Conservation (phyloP, 2,113 vertebrate species). For the Sceloporus undulatus region DNA sequence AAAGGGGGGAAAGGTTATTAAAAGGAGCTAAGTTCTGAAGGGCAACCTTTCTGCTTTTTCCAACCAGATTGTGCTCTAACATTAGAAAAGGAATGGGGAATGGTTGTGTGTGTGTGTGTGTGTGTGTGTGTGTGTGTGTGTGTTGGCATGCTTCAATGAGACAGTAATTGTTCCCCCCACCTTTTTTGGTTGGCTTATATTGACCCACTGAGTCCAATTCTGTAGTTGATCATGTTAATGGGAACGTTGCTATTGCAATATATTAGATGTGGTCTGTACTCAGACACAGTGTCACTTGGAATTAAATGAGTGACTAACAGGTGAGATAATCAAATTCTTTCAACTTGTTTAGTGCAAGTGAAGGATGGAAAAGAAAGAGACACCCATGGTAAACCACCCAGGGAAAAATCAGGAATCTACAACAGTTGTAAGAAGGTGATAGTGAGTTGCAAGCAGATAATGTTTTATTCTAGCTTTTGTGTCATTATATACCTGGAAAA, state of each 20-base stretch:
- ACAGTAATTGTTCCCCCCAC: slow-evolving; percentile 11
- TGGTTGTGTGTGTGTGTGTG: no score
- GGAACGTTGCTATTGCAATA: background rate
- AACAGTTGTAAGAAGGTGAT: background rate
- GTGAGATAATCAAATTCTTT: slow-evolving; percentile 16
- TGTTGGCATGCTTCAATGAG: background rate
- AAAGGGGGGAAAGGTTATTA: background rate
- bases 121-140: no score
- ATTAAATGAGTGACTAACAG: slow-evolving; percentile 4
- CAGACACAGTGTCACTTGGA: background rate
- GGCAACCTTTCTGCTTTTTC: slow-evolving; percentile 40
- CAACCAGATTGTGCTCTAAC: slow-evolving; percentile 24
- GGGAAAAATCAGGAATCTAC: slow-evolving; percentile 22
- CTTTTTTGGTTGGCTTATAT: slow-evolving; percentile 31
- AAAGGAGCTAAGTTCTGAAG: slow-evolving; percentile 49
- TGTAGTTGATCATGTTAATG: background rate
- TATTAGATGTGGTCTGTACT: background rate
- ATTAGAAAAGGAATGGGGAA: background rate
- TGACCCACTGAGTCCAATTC: background rate
- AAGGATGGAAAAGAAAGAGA: background rate
- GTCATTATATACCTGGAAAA: background rate
- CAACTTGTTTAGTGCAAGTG: background rate
- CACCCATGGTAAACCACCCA: background rate
- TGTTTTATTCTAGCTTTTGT: background rate
- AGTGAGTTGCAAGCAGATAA: background rate